Conservation (phyloP, 2,113 vertebrate genomes). For the Cavia aperea region DNA sequence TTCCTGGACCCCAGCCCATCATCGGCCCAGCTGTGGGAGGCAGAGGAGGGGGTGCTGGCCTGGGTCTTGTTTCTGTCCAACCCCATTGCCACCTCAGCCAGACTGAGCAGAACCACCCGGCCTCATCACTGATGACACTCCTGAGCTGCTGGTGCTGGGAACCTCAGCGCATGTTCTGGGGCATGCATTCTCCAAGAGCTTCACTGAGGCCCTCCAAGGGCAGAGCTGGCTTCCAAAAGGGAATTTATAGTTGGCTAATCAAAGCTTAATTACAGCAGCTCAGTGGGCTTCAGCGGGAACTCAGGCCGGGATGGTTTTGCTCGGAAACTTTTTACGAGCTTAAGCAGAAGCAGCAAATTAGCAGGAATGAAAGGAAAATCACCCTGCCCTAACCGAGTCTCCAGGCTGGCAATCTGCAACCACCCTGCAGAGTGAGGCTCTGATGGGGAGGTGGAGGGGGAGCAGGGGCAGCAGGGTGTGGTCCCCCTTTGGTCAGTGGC, state of each 20-base stretch:
- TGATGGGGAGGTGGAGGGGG: rapidly evolving
- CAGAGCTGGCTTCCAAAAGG: constrained; percentile 55
- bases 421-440: not conserved
- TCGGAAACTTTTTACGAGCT: constrained; percentile 78
- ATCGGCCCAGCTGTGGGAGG: not conserved
- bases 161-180: not conserved
- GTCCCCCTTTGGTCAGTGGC: not conserved
- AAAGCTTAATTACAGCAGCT: constrained; percentile 79
- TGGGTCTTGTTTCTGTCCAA: not conserved
- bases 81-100: rapidly evolving
- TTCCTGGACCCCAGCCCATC: not conserved
- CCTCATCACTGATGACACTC: not conserved
- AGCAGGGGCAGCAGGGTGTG: not conserved
- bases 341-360: constrained; percentile 78
- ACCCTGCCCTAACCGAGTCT: constrained; percentile 69
- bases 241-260: constrained; percentile 77
- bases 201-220: constrained; percentile 49
- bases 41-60: rapidly evolving
- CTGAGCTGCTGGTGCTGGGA: rapidly evolving
- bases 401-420: constrained; percentile 54
- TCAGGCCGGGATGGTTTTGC: constrained; percentile 68
- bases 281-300: constrained; percentile 72
- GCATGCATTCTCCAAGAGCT: not conserved
- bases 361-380: constrained; percentile 71
- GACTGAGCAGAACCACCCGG: not conserved